phyloP scores from a whole-genome alignment of 2,113 vertebrate species.

The Crotalus tigris region DNA sequence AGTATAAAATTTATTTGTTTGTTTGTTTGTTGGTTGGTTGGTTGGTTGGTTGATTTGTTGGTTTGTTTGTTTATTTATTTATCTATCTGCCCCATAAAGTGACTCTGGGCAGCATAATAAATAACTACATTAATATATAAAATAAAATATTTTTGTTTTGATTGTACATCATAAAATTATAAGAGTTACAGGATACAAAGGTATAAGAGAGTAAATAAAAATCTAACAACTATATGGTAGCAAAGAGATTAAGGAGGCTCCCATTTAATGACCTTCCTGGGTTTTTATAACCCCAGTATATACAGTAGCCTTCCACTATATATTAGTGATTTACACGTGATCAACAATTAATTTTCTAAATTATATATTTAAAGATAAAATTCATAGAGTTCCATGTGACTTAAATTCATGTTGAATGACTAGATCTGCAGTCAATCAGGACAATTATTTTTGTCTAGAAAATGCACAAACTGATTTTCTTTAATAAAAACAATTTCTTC shows the following conservation, averaged over 20 bases:
- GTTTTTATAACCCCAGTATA: neutral
- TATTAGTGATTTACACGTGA: neutral
- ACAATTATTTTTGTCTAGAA: neutral
- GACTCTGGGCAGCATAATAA: neutral
- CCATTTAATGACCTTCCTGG: neutral
- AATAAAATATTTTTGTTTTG: neutral
- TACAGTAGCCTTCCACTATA: neutral
- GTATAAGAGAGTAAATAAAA: neutral
- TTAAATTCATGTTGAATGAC: neutral
- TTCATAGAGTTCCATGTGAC: neutral
- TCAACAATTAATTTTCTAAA: neutral
- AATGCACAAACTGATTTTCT: neutral
- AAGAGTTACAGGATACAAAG: neutral
- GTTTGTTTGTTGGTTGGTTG: too few relatives aligned
- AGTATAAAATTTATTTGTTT: neutral
- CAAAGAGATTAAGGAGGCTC: neutral
- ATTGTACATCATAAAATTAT: neutral
- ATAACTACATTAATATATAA: neutral
- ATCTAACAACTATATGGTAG: neutral
- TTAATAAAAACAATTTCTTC: neutral
- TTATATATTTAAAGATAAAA: neutral
- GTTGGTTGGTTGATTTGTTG: too few relatives aligned
- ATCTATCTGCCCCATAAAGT: neutral
- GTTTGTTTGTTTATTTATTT: too few relatives aligned
- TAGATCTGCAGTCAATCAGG: neutral